phyloP scores from a whole-genome alignment of 2,113 vertebrate genomes.

The Lagopus muta region DNA sequence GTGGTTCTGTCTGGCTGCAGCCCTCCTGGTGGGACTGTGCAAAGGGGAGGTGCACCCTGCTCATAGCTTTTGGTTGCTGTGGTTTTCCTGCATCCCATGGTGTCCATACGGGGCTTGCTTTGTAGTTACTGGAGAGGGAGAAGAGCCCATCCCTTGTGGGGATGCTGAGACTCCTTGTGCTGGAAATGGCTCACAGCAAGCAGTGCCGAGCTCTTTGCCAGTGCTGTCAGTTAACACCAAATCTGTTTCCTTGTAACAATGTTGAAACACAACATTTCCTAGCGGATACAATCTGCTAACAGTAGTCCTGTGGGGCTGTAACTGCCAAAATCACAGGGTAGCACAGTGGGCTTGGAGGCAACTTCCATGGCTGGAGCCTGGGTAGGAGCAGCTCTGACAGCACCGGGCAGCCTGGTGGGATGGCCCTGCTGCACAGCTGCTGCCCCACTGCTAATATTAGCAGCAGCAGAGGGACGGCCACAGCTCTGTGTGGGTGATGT shows the following conservation, averaged over 20 bases:
- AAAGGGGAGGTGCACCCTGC: not conserved
- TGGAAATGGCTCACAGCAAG: not conserved
- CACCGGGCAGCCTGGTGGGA: not conserved
- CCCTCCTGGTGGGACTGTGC: rapidly evolving
- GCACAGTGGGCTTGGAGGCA: not conserved
- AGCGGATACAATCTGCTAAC: not conserved
- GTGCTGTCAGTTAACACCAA: not conserved
- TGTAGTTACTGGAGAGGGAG: not conserved
- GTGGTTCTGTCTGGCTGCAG: rapidly evolving
- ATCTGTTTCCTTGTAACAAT: rapidly evolving
- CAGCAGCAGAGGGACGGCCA: not conserved
- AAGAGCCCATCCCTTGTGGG: rapidly evolving
- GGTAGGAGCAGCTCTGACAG: not conserved
- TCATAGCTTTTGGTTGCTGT: not conserved
- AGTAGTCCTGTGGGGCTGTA: not conserved
- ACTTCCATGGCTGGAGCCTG: not conserved
- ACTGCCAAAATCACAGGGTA: not conserved
- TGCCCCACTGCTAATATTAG: slow-evolving; percentile 65
- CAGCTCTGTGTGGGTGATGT: not conserved
- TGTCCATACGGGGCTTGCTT: rapidly evolving
- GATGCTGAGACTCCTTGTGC: rapidly evolving
- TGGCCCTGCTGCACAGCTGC: slow-evolving; percentile 55
- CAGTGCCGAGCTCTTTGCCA: not conserved
- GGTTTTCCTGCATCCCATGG: rapidly evolving
- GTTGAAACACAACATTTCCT: not conserved